Base-by-base conservation (phyloP, 1,140 invertebrate species). In the Chlorops oryzae region DNA sequence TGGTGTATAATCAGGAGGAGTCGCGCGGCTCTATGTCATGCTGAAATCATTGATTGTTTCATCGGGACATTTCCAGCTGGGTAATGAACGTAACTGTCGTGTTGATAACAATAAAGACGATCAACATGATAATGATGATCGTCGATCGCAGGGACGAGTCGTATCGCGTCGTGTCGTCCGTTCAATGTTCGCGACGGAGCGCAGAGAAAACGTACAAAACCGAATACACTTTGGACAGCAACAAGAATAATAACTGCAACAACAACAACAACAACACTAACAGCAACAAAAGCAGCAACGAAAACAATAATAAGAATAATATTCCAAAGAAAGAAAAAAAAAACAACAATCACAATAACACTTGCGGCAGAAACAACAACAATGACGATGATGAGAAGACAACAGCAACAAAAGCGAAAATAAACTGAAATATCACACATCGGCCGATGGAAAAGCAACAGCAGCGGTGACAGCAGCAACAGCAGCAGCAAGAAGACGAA, bases 201-300 rank as follows among this genome's bases (percentile, higher is more conserved):
- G n/a, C n/a, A n/a, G n/a, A n/a, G n/a, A n/a, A n/a, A n/a, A n/a
- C n/a, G n/a, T n/a, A n/a, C n/a, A n/a, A n/a, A n/a, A n/a, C n/a
- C n/a, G n/a, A n/a, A 9, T 34, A 34, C n/a, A 34, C 28, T 9
- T 20, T 12, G 18, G 13, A 40, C 38, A 40, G 38, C 9, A 40
- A 18, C 9, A 20, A 18, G 23, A 37, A 46, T 49, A 51, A 47
- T 42, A 39, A 51, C 44, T 54, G 45, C 48, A 49, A 24, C 18
- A 39, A 39, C 10, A 48, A 47, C n/a, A 47, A 48, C 35, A 51
- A 44, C 52, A 55, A 39, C 47, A 50, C 43, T 25, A 50, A 27
- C 46, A 51, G 28, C 47, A 51, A 34, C 43, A 62, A 51, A 24
- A 55, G 48, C 34, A 54, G 43, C 56, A 61, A 37, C 35, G 49